Percentiles rank a stretch among this genome's conserved stretches.
phyloP scores from a whole-genome alignment of 2,888 invertebrate species.

The Psylliodes chrysocephalus region DNA sequence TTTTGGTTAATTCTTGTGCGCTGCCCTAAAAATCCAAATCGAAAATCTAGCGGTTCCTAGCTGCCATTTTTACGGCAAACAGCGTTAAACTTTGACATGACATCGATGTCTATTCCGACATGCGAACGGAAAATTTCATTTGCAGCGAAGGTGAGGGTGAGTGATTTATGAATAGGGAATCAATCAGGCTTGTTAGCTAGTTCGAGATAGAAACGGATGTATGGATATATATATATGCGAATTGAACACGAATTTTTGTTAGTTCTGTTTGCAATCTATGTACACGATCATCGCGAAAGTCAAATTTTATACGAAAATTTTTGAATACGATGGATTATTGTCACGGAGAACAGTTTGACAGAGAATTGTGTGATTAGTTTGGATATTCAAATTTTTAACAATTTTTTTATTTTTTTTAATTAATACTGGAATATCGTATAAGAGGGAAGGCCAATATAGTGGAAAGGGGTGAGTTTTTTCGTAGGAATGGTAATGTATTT shows the following conservation, averaged over 20 bases:
- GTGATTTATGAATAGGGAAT: constrained; percentile 31
- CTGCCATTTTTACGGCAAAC: constrained; percentile 23
- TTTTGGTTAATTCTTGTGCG: no score
- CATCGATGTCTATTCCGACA: constrained; percentile 29
- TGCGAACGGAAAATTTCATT: constrained; percentile 32
- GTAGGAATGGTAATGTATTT: no score
- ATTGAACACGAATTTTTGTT: constrained; percentile 14
- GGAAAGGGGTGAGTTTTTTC: no score
- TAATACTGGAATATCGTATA: no score
- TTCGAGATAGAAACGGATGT: constrained; percentile 23
- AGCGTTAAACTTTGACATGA: constrained; percentile 27
- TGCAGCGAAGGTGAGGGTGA: constrained; percentile 27
- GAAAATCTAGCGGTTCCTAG: background rate
- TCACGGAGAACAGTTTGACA: no score
- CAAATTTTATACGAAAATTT: background rate
- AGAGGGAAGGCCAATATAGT: no score
- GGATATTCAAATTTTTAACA: no score
- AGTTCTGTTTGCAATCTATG: background rate
- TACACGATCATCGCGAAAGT: background rate
- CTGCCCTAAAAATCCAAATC: no score
- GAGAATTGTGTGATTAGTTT: no score
- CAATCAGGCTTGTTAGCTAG: constrained; percentile 30
- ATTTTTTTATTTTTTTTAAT: no score
- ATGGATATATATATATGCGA: constrained; percentile 5
- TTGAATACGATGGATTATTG: background rate